These are phyloP conservation scores for Microplitis manilae DNA, from an alignment of 2,888 invertebrate genomes.

Conservation along the genomic window DNA sequence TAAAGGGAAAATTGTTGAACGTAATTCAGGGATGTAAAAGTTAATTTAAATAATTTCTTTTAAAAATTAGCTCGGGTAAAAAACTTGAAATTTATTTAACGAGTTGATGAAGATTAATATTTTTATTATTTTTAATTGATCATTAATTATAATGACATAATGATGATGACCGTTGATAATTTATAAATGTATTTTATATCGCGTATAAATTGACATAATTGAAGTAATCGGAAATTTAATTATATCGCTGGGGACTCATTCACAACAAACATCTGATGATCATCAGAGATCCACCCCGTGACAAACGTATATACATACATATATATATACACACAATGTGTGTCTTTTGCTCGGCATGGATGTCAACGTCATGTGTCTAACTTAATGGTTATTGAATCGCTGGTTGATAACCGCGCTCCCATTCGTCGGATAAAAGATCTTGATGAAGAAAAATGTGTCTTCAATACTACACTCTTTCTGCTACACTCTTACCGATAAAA, in stretches of 20 bases:
- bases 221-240: neutral
- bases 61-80: no score
- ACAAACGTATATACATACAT: neutral
- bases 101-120: no score
- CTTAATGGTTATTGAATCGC: neutral
- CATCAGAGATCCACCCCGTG: neutral
- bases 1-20: neutral
- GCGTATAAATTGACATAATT: neutral
- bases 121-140: neutral
- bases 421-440: neutral
- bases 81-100: no score
- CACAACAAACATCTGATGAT: neutral
- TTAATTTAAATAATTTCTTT: no score
- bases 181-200: neutral
- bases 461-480: neutral
- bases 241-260: neutral
- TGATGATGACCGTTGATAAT: neutral
- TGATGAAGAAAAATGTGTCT: neutral
- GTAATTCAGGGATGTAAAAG: neutral
- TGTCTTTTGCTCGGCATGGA: constrained; percentile 15
- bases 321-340: neutral
- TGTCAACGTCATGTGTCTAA: neutral
- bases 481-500: neutral
- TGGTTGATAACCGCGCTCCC: neutral
- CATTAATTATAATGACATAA: neutral